These are phyloP conservation scores for Pogonus chalceus DNA, from an alignment of 1,140 invertebrate species.

Conservation along the genomic window DNA sequence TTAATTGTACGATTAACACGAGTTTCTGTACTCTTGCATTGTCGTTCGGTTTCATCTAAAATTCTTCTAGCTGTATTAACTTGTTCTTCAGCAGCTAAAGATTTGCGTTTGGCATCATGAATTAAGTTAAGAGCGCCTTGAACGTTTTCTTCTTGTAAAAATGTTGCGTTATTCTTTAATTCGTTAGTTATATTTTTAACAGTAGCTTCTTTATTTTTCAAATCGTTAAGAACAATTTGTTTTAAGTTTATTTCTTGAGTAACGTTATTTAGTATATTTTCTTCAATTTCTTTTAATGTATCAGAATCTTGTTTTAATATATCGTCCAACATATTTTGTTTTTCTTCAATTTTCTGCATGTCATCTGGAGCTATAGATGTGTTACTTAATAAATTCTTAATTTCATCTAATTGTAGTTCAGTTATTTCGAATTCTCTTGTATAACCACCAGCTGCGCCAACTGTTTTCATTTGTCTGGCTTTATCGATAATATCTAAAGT, in stretches of 20 bases:
- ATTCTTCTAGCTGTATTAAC: constrained; percentile 48
- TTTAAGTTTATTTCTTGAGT: constrained; percentile 62
- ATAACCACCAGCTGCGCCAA: constrained; percentile 89
- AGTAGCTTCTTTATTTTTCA: constrained; percentile 59
- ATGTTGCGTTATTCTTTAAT: constrained; percentile 77
- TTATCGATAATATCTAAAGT: constrained; percentile 66
- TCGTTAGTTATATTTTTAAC: constrained; percentile 63
- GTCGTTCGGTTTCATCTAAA: constrained; percentile 66
- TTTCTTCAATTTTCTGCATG: constrained; percentile 32
- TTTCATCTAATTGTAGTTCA: constrained; percentile 71
- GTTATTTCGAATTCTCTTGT: constrained; percentile 87
- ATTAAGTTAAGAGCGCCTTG: constrained; percentile 90
- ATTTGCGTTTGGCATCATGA: constrained; percentile 48
- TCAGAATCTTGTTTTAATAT: constrained; percentile 41
- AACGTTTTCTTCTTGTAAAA: constrained; percentile 87
- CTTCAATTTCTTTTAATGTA: constrained; percentile 47
- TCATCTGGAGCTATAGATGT: constrained; percentile 39
- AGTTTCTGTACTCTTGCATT: constrained; percentile 72
- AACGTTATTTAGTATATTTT: constrained; percentile 61
- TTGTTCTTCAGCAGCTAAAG: constrained; percentile 38
- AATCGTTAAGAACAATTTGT: constrained; percentile 62
- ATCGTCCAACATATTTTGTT: constrained; percentile 36
- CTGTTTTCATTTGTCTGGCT: constrained; percentile 84
- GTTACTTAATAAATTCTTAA: constrained; percentile 66
- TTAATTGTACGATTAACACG: constrained; percentile 60